phyloP scores from a whole-genome alignment of 2,888 invertebrate genomes.

The Elmis aenea region DNA sequence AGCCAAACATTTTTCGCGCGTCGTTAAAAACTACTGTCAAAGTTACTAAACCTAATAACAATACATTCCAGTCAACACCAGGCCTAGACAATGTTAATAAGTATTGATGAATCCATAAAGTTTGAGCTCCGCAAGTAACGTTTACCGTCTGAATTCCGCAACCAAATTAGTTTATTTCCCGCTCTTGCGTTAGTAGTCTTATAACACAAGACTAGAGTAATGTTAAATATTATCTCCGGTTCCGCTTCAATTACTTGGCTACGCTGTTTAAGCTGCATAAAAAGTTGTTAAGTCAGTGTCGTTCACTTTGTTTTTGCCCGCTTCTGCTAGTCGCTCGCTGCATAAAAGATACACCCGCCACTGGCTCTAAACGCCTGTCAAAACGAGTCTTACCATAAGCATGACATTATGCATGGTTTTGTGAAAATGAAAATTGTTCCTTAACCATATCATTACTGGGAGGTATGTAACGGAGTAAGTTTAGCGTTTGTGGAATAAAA shows the following conservation, averaged over 20 bases:
- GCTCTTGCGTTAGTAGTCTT: constrained; percentile 27
- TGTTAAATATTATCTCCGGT: constrained; percentile 42
- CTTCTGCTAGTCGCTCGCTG: too few species aligned
- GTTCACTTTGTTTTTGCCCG: too few species aligned
- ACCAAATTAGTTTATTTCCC: constrained; percentile 28
- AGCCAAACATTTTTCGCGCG: constrained; percentile 15
- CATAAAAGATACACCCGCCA: too few species aligned
- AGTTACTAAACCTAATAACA: too few species aligned
- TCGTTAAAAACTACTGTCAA: too few species aligned
- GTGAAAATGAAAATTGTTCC: constrained; percentile 27
- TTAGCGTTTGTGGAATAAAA: constrained; percentile 4
- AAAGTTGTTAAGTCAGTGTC: too few species aligned
- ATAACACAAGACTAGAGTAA: constrained; percentile 38
- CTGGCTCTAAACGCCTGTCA: constrained; percentile 14
- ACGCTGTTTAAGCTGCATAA: constrained; percentile 14
- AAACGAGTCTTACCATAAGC: constrained; percentile 18
- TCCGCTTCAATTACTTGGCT: constrained; percentile 41
- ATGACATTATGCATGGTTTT: constrained; percentile 27
- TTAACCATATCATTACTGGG: constrained; percentile 16
- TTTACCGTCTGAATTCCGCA: constrained; percentile 14
- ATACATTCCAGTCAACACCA: too few species aligned
- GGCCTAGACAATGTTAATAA: too few species aligned
- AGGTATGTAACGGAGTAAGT: constrained; percentile 15
- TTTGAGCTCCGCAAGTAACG: background rate
- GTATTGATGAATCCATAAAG: too few species aligned